A percentile compares a stretch with the other conserved stretches of the same genome.
Conservation (phyloP, 2,888 invertebrate genomes). For the Dryocosmus kuriphilus region DNA sequence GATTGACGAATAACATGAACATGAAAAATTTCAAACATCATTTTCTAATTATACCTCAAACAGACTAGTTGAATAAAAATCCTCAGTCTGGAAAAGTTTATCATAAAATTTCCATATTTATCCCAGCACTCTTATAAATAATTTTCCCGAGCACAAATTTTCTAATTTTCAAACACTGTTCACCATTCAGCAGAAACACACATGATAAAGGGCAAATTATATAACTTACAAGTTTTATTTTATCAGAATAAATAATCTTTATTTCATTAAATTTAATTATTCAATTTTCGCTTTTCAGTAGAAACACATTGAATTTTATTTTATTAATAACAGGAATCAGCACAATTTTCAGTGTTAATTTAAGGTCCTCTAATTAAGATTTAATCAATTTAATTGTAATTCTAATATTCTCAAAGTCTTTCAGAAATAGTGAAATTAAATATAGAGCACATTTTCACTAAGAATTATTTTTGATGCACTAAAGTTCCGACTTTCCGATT, state of each 20-base stretch:
- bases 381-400: background rate
- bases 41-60: background rate
- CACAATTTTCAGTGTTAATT: background rate
- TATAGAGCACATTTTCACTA: background rate
- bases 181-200: background rate
- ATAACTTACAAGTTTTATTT: background rate
- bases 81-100: background rate
- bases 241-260: background rate
- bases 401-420: background rate
- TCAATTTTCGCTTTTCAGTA: background rate
- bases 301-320: background rate
- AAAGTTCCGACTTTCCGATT: conserved; percentile 37
- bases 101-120: background rate
- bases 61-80: background rate
- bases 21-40: too few relatives aligned
- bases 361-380: background rate
- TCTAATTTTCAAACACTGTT: background rate
- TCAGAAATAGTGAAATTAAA: background rate
- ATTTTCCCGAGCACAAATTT: background rate
- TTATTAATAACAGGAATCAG: background rate
- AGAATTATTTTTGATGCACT: conserved; percentile 7
- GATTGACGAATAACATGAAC: too few relatives aligned
- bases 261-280: background rate
- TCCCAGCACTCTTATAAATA: background rate
- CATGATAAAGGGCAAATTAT: background rate